phyloP scores from a whole-genome alignment of 2,113 vertebrate species.

The Parotia lawesii region DNA sequence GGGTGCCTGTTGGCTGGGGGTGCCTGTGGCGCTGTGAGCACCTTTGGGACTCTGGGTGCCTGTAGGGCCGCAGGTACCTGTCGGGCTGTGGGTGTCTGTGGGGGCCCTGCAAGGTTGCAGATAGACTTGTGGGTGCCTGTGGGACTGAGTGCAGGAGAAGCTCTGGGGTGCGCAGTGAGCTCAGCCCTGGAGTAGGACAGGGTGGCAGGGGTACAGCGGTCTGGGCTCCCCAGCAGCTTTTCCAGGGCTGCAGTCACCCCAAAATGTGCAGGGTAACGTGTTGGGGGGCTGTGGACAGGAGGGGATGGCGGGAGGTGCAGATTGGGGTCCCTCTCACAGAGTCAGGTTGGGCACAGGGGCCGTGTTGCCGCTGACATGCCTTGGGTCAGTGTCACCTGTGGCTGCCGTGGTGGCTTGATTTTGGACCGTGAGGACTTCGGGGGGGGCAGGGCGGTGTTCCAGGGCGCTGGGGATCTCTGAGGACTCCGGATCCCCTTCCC shows the following conservation, averaged over 20 bases:
- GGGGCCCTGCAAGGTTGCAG: not conserved
- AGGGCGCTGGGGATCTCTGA: not conserved
- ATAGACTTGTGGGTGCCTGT: not conserved
- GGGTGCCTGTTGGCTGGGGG: not conserved
- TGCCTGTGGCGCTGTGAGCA: not conserved
- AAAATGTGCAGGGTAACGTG: not conserved
- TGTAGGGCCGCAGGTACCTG: not conserved
- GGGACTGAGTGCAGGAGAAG: not conserved
- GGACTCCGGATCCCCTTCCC: not conserved
- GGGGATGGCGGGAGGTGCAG: accelerated
- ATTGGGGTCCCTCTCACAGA: not conserved
- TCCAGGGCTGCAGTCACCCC: not conserved
- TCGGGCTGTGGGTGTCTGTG: not conserved
- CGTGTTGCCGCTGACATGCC: not conserved
- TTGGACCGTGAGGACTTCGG: not conserved
- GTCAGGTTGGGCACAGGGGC: not conserved
- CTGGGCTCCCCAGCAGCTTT: accelerated
- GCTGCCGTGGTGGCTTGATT: not conserved
- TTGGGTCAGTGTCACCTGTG: not conserved
- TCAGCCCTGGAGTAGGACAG: not conserved
- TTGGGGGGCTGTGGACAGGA: not conserved
- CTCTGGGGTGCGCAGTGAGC: not conserved
- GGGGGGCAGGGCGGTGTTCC: not conserved
- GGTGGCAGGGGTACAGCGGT: not conserved
- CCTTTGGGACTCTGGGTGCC: not conserved